Evolutionary conservation across 2,888 invertebrate species (phyloP), one percentile per base, ranked within the genome.

Genomic region (Frankliniella fusca): DNA sequence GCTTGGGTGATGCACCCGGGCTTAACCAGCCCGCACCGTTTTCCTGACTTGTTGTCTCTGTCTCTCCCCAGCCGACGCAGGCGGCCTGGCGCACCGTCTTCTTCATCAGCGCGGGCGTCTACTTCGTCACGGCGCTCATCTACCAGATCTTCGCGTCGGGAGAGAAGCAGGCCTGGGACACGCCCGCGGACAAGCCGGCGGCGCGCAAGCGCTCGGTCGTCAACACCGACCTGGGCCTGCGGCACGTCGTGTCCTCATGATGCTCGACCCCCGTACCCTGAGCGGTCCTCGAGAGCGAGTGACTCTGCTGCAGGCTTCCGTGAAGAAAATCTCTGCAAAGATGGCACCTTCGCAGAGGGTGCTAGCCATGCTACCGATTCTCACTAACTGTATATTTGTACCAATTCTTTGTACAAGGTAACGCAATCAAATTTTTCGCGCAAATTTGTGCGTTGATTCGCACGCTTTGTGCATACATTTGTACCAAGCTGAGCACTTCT

Each of bases 1-100:
- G n/a, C n/a, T n/a, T n/a, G n/a, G n/a, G n/a, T n/a, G n/a, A n/a
- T n/a, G n/a, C n/a, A n/a, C n/a, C n/a, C n/a, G n/a, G n/a, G n/a
- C n/a, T n/a, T n/a, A n/a, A n/a, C n/a, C n/a, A n/a, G 38, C 5
- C 38, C 38, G 38, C 38, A 5, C 38, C 38, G 38, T 38, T 38
- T 38, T 5, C 38, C 38, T 38, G 38, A 38, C 38, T 3, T 38
- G n/a, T 38, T 38, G 38, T 38, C 38, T 38, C 27, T 23, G 23
- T 27, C 27, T 0, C 27, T 27, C 23, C 27, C 28, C 88, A 96
- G 96, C 95, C 95, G 81, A 94, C 94, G n/a, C 94, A 95, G 90
- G 93, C 92, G 15, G 94, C 94, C 88, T 97, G 97, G 97, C 92
- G 93, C 86, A 93, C 92, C 86, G 96, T 97, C 18, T 97, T 97